Percentiles rank a stretch among this genome's conserved stretches.
Conservation (phyloP, 2,113 vertebrate genomes). For the Seriola dumerili region DNA sequence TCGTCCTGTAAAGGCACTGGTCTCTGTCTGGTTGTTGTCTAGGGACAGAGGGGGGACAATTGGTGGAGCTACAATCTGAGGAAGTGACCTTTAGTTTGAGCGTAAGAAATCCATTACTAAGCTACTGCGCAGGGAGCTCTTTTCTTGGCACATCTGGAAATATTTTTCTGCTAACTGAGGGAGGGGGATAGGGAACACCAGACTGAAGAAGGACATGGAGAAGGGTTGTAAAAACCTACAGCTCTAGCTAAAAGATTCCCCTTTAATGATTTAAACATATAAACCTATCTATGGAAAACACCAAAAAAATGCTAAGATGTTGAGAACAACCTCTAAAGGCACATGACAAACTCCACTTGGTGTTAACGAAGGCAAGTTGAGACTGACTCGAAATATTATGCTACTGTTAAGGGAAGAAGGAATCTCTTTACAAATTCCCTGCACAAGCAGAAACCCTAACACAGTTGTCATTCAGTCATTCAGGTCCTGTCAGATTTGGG, state of each 20-base stretch:
- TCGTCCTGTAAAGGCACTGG: conserved; percentile 13
- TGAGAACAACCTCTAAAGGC: not conserved
- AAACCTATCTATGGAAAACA: not conserved
- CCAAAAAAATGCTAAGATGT: not conserved
- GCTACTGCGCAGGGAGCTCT: conserved; percentile 70
- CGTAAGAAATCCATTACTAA: conserved; percentile 60
- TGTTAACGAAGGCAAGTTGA: conserved; percentile 35
- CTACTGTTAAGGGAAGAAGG: conserved; percentile 15
- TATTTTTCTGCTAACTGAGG: conserved; percentile 72
- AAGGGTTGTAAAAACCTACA: conserved; percentile 63
- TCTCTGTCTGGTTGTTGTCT: conserved; percentile 25
- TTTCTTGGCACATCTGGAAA: conserved; percentile 82
- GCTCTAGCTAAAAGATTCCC: conserved; percentile 60
- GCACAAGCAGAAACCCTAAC: not conserved
- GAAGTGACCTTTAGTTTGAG: conserved; percentile 67
- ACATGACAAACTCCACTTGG: conserved; percentile 4
- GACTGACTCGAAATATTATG: conserved; percentile 18
- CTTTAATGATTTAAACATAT: conserved; percentile 26
- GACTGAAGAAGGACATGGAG: conserved; percentile 52
- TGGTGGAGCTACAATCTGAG: conserved; percentile 56
- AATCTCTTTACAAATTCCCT: conserved; percentile 16
- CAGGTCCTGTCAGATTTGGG: conserved; percentile 3
- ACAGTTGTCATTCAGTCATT: not conserved
- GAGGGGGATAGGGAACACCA: conserved; percentile 53
- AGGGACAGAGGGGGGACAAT: conserved; percentile 19